Evolutionary conservation across 2,888 invertebrate species (phyloP).

Genomic region (Tenthredo scrophulariae): DNA sequence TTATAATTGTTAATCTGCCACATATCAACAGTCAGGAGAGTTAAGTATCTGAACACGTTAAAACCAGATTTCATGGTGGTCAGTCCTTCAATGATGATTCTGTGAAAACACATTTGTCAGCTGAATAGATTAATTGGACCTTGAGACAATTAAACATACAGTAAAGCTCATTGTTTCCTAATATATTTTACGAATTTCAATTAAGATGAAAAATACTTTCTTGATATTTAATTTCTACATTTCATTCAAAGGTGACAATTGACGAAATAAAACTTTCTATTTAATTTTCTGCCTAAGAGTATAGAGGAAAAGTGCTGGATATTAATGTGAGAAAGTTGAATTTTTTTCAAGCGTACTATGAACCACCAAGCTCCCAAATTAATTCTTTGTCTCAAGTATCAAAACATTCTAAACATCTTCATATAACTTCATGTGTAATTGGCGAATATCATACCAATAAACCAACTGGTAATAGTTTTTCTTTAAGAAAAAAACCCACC

Average conservation of each 20-base stretch:
- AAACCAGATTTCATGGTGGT: constrained; percentile 48
- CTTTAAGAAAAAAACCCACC: neutral
- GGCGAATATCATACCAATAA: neutral
- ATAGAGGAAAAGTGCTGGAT: constrained; percentile 44
- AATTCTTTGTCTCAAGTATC: constrained; percentile 35
- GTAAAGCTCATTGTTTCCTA: constrained; percentile 46
- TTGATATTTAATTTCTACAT: constrained; percentile 42
- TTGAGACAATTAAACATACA: constrained; percentile 52
- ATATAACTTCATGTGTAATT: neutral
- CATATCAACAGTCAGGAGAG: constrained; percentile 27
- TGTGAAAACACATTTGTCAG: constrained; percentile 46
- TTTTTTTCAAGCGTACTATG: neutral
- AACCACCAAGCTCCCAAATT: neutral
- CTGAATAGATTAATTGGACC: constrained; percentile 51
- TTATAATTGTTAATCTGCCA: constrained; percentile 24
- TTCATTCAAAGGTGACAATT: constrained; percentile 34
- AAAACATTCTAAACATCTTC: constrained; percentile 10
- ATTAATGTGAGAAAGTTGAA: constrained; percentile 9
- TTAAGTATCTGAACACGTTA: constrained; percentile 51
- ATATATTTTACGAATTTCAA: constrained; percentile 37
- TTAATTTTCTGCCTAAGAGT: constrained; percentile 28
- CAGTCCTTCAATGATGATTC: constrained; percentile 47
- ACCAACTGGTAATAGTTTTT: neutral
- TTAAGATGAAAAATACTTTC: constrained; percentile 47
- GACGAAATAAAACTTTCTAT: neutral